Evolutionary conservation across 2,888 invertebrate species (phyloP).

Genomic region (Notodonta dromedarius): DNA sequence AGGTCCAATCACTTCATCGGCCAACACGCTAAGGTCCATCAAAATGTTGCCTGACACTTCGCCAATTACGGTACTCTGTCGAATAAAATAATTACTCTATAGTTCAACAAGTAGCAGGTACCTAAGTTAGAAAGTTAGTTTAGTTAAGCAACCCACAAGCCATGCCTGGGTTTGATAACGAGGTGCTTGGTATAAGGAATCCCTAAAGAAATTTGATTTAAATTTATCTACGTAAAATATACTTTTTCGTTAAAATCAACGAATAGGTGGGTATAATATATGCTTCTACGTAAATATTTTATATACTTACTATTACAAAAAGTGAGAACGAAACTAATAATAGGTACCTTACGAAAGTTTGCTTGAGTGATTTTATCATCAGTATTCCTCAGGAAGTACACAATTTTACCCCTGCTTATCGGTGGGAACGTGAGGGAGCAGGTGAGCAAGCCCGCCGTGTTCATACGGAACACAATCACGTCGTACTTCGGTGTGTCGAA

Average conservation of each 20-base stretch:
- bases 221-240: too few species aligned
- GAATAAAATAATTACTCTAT: not conserved
- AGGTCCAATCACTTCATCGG: constrained; percentile 90
- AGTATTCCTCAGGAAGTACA: constrained; percentile 90
- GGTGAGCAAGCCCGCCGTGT: constrained; percentile 85
- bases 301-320: not conserved
- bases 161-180: too few species aligned
- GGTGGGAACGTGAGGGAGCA: constrained; percentile 86
- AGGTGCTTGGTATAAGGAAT: too few species aligned
- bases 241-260: too few species aligned
- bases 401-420: constrained; percentile 86
- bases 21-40: constrained; percentile 87
- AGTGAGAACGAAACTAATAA: not conserved
- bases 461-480: constrained; percentile 85
- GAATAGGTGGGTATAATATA: too few species aligned
- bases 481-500: constrained; percentile 70
- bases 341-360: constrained; percentile 80
- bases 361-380: constrained; percentile 85
- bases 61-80: constrained; percentile 85
- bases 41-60: constrained; percentile 89
- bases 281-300: not conserved
- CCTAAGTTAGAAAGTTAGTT: too few species aligned
- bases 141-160: too few species aligned
- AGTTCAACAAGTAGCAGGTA: too few species aligned
- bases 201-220: too few species aligned